Base-by-base conservation (phyloP, 1,140 invertebrate species). In the Drosophila gunungcola region DNA sequence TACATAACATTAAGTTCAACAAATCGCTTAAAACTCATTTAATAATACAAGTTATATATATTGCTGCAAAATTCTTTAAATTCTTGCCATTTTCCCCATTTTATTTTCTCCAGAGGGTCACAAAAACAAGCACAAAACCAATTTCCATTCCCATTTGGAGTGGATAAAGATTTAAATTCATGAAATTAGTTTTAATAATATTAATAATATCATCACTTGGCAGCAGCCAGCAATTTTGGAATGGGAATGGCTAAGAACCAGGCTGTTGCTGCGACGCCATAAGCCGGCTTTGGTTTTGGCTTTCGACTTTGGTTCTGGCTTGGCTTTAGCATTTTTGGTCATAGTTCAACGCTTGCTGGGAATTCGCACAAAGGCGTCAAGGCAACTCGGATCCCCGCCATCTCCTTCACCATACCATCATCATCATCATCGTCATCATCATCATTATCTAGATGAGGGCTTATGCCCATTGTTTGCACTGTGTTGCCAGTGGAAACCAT, bases 131-230 rank as follows among this genome's bases (percentile, higher is more conserved):
- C 13, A 7, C 43, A 45, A 36, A 32, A 16, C 16, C 0, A 41
- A n/a, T n/a, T 12, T 48, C 42, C 29, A 3, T 9, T 7, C 25
- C 45, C 32, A 21, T 12, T 10, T 32, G 41, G 13, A 42, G 53
- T 67, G 13, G 11, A 38, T 34, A 49, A 67, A 36, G 43, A 52
- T 42, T 76, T 73, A 72, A 75, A 86, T 88, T 86, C 63, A 82
- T 69, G 39, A 86, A 86, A 86, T 86, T 86, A 86, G 78, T 88
- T 86, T 86, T 88, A 86, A 88, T 82, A 88, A 88, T 72, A 82
- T 86, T 82, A 86, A 86, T 80, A 78, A 78, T 73, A 81, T 81
- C 82, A 76, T 67, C 79, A 82, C 82, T 88, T 88, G 79, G 69
- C 75, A 82, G 64, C 82, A 57, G 27, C 42, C 36, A 39, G 63